Evolutionary conservation across 23 tunicate species (phyloP), one percentile per base, ranked within the genome.

Genomic region (Diplosoma virens): DNA sequence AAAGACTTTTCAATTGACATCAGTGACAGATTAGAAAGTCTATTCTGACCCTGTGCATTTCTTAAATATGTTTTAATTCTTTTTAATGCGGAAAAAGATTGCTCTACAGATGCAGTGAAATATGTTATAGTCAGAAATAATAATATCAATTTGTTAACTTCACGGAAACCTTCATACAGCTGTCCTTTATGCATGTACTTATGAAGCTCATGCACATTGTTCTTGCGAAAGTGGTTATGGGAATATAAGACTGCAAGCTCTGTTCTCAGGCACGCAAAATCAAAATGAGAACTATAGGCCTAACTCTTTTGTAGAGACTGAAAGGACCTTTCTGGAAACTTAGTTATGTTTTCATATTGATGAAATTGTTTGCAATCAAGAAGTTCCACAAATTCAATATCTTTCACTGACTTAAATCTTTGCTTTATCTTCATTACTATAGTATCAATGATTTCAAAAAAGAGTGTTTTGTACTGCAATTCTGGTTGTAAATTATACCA

Each of bases 201-300:
- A 56, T 21, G 64, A 23, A 56, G 25, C 70, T 63, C 70, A 26
- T 63, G 35, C 4, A 63, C 9, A 30, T 29, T 63, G 35, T 63
- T 63, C 35, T 63, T 63, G n/a, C 70, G 35, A 26, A 63, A 63
- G 14, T 63, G 36, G 9, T 27, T 20, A 6, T 63, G 70, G 30
- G 70, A 63, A 20, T 63, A 63, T 20, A 63, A 63, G n/a, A 63
- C 70, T 6, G 70, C 30, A 63, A 63, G 24, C 63, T 56, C 63
- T 56, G 63, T 14, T 56, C 25, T 56, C 25, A 56, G 63, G 6
- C 25, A 6, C 4, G 64, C 21, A n/a, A 56, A 56, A 56, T 56
- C 64, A 56, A 56, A 56, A 23, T 23, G 64, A n/a, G 64, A 29
- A n/a, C 14, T 63, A 20, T 22, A 56, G 63, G 25, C 20, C 25